Evolutionary conservation across 2,797 vertebrate genomes (phyloP).

Genomic region (Sebastes glaucus): DNA sequence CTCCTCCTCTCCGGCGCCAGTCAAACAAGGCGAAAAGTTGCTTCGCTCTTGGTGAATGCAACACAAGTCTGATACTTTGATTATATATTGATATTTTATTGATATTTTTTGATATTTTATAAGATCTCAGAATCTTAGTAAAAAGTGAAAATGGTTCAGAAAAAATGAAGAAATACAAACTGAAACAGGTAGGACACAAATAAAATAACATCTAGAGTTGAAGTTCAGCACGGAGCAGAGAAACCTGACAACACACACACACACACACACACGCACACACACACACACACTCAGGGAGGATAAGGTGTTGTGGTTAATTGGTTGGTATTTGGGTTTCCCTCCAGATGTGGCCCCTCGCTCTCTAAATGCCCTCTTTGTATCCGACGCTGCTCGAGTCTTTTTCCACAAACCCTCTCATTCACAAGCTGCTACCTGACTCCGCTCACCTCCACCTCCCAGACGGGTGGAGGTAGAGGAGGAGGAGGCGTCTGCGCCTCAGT

Average conservation of each 20-base stretch:
- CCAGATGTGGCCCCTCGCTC: constrained; percentile 53
- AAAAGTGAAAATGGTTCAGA: not conserved
- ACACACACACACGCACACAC: not conserved
- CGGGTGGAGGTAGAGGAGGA: not conserved
- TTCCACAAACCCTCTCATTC: constrained; percentile 55
- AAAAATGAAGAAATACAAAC: not conserved
- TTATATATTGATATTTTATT: too few relatives aligned
- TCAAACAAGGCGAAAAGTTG: too few relatives aligned
- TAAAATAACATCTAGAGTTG: not conserved
- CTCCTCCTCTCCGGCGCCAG: too few relatives aligned
- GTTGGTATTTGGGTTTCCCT: constrained; percentile 42
- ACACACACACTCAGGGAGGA: not conserved
- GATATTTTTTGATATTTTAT: too few relatives aligned
- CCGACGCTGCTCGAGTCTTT: constrained; percentile 21
- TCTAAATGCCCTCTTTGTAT: constrained; percentile 66
- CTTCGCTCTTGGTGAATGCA: too few relatives aligned
- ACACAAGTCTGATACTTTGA: too few relatives aligned
- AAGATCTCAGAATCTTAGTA: not conserved
- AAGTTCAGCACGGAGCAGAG: not conserved
- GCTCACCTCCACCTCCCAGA: constrained; percentile 51
- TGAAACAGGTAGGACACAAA: not conserved
- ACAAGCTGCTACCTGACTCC: constrained; percentile 57
- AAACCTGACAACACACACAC: not conserved
- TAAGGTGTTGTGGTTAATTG: constrained; percentile 65
- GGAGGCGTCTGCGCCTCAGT: not conserved